Conservation (phyloP, 2,113 vertebrate species). For the Acrocephalus kingi region DNA sequence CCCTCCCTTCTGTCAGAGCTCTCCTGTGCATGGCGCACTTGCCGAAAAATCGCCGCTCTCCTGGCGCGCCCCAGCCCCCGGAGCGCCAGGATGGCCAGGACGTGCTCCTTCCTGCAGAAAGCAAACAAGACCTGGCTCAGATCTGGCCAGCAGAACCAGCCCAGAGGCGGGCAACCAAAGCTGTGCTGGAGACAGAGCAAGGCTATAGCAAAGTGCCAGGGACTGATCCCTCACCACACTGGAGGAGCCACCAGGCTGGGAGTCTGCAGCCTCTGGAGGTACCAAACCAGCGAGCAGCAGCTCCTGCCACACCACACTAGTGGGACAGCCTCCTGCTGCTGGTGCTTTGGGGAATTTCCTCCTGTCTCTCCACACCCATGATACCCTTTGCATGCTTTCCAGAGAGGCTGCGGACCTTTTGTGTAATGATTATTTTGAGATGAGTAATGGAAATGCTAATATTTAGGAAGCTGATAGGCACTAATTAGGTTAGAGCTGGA, state of each 20-base stretch:
- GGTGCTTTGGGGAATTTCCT: background rate
- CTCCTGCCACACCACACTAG: background rate
- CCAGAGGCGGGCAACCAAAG: background rate
- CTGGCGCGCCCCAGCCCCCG: background rate
- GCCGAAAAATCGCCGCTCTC: background rate
- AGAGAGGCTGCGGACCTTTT: background rate
- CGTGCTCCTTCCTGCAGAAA: constrained; percentile 53
- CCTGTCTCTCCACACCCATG: rapidly evolving
- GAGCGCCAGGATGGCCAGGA: background rate
- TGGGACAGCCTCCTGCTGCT: background rate
- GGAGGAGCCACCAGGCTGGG: background rate
- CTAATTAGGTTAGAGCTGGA: constrained; percentile 30
- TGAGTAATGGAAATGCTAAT: constrained; percentile 37
- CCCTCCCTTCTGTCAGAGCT: rapidly evolving
- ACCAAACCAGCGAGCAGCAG: background rate
- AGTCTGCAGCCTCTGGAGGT: background rate
- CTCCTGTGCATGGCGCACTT: background rate
- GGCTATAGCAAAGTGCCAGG: background rate
- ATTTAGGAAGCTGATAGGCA: constrained; percentile 42
- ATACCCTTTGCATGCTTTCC: background rate
- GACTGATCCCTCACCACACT: rapidly evolving
- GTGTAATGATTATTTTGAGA: constrained; percentile 17
- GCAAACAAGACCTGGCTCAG: background rate
- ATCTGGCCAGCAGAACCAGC: background rate
- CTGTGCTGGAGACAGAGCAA: rapidly evolving